A percentile compares a stretch with the other conserved stretches of the same genome.
Conservation (phyloP, 1,140 invertebrate genomes). For the Leucophenga varia region DNA sequence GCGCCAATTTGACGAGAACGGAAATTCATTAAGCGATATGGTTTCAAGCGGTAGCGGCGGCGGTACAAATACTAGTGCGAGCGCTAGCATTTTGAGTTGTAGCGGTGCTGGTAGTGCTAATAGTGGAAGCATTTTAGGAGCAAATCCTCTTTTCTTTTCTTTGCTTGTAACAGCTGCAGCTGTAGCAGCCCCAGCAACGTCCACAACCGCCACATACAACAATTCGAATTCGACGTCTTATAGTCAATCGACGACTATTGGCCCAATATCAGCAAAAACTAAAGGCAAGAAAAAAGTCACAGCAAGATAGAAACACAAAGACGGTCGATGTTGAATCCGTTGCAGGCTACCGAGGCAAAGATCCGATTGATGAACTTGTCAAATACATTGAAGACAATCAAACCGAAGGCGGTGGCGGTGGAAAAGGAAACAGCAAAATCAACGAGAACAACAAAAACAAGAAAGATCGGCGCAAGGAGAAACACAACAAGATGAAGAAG, state of each 20-base stretch:
- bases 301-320: slow-evolving; percentile 60
- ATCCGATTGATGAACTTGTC: slow-evolving; percentile 59
- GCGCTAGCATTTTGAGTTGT: no score
- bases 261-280: no score
- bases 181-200: slow-evolving; percentile 19
- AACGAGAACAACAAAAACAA: slow-evolving; percentile 25
- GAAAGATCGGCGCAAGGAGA: slow-evolving; percentile 42
- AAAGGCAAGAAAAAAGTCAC: slow-evolving; percentile 41
- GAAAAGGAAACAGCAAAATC: slow-evolving; percentile 7
- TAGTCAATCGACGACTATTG: slow-evolving; percentile 40
- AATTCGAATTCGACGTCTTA: slow-evolving; percentile 3
- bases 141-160: no score
- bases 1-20: slow-evolving; percentile 60
- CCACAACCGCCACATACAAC: slow-evolving; percentile 5
- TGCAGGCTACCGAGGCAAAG: slow-evolving; percentile 63
- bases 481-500: slow-evolving; percentile 60
- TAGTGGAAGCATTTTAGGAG: slow-evolving; percentile 5
- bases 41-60: slow-evolving; percentile 8
- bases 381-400: slow-evolving; percentile 58
- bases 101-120: slow-evolving; percentile 7
- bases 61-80: not conserved
- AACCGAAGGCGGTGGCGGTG: slow-evolving; percentile 6
- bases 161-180: slow-evolving; percentile 34
- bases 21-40: slow-evolving; percentile 54
- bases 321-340: slow-evolving; percentile 61